Base-by-base conservation (phyloP, 2,797 vertebrate species). In the Caiman crocodilus region DNA sequence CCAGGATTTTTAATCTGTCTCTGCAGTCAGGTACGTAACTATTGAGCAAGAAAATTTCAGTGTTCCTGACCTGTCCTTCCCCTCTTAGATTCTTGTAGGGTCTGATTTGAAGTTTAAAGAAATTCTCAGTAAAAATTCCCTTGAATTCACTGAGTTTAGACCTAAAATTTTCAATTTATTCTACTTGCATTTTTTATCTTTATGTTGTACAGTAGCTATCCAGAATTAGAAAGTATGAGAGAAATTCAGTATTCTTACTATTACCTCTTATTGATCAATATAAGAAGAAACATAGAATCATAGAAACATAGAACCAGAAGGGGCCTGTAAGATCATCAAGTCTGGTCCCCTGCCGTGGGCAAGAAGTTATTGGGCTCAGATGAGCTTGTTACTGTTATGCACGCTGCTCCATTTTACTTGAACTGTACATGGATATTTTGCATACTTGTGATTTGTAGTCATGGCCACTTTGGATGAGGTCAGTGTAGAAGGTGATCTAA, bases 111-210 rank as follows among this genome's bases (percentile, higher is more conserved):
- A 73, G 16, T 21, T 87, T 81, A 16, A 7, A 76, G n/a, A 63
- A 85, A n/a, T 20, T 0, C 0, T n/a, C 63, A 15, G 6, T n/a
- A 1, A 87, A 90, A 42, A 0, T 55, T 4, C 0, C 58, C 15
- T 56, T 69, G 58, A 63, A 75, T 71, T 87, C 79, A 25, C 50
- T 59, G 1, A 1, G n/a, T 2, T 59, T 82, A 74, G 61, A 67
- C 79, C 50, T 3, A 86, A 77, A 11, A 14, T 30, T 76, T 42
- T 25, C 12, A 65, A 18, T 67, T 67, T 11, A 50, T 50, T 50
- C 42, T 50, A 50, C 42, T 50, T 50, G 42, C 42, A 2, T 65
- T 73, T 26, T 65, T 5, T 32, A 7, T n/a, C 55, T 23, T 82
- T 84, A 55, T 14, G 12, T 30, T 65, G 4, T 3, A 30, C 2